phyloP scores from a whole-genome alignment of 2,888 invertebrate species.

The Phengaris arion region DNA sequence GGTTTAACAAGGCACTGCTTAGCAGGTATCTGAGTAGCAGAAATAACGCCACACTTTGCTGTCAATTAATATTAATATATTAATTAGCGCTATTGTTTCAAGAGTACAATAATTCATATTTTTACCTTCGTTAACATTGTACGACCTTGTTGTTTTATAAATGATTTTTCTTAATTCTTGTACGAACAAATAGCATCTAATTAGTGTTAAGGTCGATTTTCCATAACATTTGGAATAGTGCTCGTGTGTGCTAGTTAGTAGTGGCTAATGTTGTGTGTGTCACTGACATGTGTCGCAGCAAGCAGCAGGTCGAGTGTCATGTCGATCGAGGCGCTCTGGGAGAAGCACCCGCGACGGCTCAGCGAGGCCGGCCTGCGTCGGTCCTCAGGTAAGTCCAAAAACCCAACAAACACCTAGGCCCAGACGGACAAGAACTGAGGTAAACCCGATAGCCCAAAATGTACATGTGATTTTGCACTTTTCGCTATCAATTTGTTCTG shows the following conservation, averaged over 20 bases:
- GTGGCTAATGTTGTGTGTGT: slow-evolving; percentile 75
- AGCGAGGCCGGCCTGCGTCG: slow-evolving; percentile 87
- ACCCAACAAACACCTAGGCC: not conserved
- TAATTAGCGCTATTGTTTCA: slow-evolving; percentile 67
- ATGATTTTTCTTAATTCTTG: not conserved
- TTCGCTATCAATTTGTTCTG: slow-evolving; percentile 5
- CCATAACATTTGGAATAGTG: slow-evolving; percentile 33
- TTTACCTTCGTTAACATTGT: slow-evolving; percentile 44
- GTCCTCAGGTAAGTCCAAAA: slow-evolving; percentile 83
- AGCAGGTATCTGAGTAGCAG: not conserved
- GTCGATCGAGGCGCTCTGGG: slow-evolving; percentile 87
- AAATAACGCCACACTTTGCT: slow-evolving; percentile 36
- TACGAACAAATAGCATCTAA: slow-evolving; percentile 12
- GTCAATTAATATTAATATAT: slow-evolving; percentile 41
- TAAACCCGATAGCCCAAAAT: not conserved
- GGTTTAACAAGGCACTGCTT: not conserved
- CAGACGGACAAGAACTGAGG: not conserved
- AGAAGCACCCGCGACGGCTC: slow-evolving; percentile 84
- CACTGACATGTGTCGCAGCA: slow-evolving; percentile 73
- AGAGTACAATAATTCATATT: slow-evolving; percentile 55
- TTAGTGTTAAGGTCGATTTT: slow-evolving; percentile 29
- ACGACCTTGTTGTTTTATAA: slow-evolving; percentile 20
- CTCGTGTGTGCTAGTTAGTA: slow-evolving; percentile 54
- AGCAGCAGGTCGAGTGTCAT: slow-evolving; percentile 81
- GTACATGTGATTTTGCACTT: slow-evolving; percentile 16